These are phyloP conservation scores for Drosophila pruinosa DNA, from an alignment of 1,140 invertebrate species.

Conservation along the genomic window DNA sequence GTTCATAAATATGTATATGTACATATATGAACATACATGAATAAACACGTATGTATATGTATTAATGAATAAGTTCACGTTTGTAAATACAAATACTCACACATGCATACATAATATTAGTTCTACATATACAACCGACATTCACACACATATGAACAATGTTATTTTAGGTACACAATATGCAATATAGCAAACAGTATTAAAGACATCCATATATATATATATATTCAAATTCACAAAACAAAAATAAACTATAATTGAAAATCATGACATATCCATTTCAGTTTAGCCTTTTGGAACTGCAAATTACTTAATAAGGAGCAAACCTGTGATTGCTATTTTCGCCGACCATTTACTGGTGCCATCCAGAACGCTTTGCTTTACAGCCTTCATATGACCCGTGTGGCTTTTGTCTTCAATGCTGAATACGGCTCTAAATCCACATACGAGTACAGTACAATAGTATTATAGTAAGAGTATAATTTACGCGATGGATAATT, in stretches of 20 bases:
- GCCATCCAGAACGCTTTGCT: slow-evolving; percentile 99
- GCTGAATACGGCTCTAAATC: slow-evolving; percentile 94
- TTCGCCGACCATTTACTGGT: slow-evolving; percentile 99
- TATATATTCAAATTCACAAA: no score
- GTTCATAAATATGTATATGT: not conserved
- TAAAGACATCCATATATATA: slow-evolving; percentile 10
- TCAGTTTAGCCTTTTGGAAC: slow-evolving; percentile 1
- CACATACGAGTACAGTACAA: slow-evolving; percentile 23
- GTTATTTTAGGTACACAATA: not conserved
- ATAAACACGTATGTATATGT: slow-evolving; percentile 35
- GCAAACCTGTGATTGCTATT: slow-evolving; percentile 99
- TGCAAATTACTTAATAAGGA: slow-evolving; percentile 61
- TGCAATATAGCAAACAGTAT: not conserved
- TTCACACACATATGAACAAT: not conserved
- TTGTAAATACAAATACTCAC: not conserved
- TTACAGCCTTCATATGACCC: slow-evolving; percentile 98
- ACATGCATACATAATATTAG: slow-evolving; percentile 35
- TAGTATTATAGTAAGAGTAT: not conserved
- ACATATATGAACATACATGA: not conserved
- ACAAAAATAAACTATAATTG: slow-evolving; percentile 2
- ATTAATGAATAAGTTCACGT: not conserved
- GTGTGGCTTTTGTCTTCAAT: slow-evolving; percentile 97
- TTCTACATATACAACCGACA: slow-evolving; percentile 13
- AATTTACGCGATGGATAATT: not conserved
- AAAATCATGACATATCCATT: not conserved